Base-by-base conservation (phyloP, 2,797 vertebrate species). In the Sitta carolinensis region DNA sequence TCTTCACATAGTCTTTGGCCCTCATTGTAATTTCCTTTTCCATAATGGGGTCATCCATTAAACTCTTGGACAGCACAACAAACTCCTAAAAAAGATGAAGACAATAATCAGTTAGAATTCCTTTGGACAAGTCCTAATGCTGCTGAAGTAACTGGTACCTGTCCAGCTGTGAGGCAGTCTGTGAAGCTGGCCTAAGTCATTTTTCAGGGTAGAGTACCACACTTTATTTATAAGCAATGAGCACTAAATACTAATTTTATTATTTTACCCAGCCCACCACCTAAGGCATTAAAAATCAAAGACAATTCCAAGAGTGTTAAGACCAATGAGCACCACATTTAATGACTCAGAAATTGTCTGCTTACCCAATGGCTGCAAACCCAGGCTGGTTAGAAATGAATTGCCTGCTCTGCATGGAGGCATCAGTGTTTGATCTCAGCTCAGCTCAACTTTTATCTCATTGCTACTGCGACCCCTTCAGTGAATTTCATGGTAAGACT, bases 21-120 rank as follows among this genome's bases (percentile, higher is more conserved):
- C 97, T 98, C 64, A 74, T 91, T 84, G 97, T 98, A 38, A 99
- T 84, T 69, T 93, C 96, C 74, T 97, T 98, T 90, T 97, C 97
- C 87, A 99, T 96, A 18, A 84, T 61, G 1, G 93, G 96, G 63
- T 99, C 98, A 4, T 95, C 95, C 87, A 99, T 92, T 96, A 99
- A 97, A 80, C 97, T 98, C 97, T 98, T 97, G 77, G 99, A 98
- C 87, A 99, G 97, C 69, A 89, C 94, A 83, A 99, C 97, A 96
- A 99, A 99, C 92, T 99, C 99, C 99, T 99, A 96, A 73, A 92
- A 87, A 51, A 52, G 76, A 70, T 62, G 87, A 82, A 84, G 18
- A 54, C 90, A 77, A 78, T 1, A 79, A 58, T 72, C n/a, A 66
- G 55, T 50, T 78, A 59, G 36, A 92, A 62, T 32, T 66, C 77